These are phyloP conservation scores for Phenganax subtilis DNA, from an alignment of 92 coral and sea anemone genomes.

Conservation along the genomic window DNA sequence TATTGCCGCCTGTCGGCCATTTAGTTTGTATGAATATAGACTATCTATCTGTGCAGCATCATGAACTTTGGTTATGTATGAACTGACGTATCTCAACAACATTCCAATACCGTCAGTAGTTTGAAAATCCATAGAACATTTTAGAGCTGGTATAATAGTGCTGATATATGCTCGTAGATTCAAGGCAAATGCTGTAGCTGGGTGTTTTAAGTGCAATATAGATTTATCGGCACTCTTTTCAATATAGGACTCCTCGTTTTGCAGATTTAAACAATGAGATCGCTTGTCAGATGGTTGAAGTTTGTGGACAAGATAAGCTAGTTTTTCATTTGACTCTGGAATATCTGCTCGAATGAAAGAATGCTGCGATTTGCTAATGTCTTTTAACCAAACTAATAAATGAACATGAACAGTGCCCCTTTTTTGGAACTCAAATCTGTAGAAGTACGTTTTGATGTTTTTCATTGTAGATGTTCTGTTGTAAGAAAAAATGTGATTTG, in stretches of 20 bases:
- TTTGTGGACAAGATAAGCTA: constrained; percentile 5
- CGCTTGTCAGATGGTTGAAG: not conserved
- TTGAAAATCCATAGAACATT: constrained; percentile 15
- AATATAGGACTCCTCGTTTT: not conserved
- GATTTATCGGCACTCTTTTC: not conserved
- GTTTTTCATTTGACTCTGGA: not conserved
- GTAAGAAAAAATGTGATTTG: constrained; percentile 38
- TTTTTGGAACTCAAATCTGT: constrained; percentile 1
- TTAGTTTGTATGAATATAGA: constrained; percentile 1
- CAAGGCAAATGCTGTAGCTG: not conserved
- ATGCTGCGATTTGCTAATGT: not conserved
- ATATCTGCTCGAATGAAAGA: not conserved
- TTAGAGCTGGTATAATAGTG: not conserved
- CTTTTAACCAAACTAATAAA: not conserved
- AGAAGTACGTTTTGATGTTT: not conserved
- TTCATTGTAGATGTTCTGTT: not conserved
- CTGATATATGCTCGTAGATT: not conserved
- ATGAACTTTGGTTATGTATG: constrained; percentile 2
- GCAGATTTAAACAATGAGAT: not conserved
- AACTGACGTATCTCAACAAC: not conserved
- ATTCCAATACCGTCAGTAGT: constrained; percentile 10
- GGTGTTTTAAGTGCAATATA: constrained; percentile 2
- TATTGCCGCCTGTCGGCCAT: constrained; percentile 6
- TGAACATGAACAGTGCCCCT: not conserved
- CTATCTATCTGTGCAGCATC: not conserved